Evolutionary conservation across 2,113 vertebrate genomes (phyloP), one percentile per base, ranked within the genome.

Genomic region (Amblyornis subalaris): DNA sequence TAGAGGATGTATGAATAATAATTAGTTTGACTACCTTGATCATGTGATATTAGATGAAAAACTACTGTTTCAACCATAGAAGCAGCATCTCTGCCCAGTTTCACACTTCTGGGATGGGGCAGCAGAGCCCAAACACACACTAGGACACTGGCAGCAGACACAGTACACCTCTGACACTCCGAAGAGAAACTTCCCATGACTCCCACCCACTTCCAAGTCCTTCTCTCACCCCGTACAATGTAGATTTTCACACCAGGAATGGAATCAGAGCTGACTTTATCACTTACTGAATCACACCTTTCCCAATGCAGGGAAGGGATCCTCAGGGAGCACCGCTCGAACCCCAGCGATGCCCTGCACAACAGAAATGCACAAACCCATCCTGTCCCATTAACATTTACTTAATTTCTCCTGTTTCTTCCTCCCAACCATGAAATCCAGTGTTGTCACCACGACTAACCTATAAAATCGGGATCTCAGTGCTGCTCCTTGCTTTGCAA

Each of bases 371-470:
- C 0, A 1, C 31, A 67, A 77, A 87, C 8, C 57, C 73, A 48
- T 62, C 73, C 38, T 29, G 57, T 61, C 77, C 61, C 57, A 65
- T 94, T 89, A 94, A 87, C 66, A 22, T 20, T 45, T 12, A 42
- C 77, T 81, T 79, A 35, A 82, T 91, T 94, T 76, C 89, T 87
- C 73, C 80, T 76, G 61, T 87, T 93, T 61, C 77, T 69, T 57
- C 62, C 53, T 42, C 13, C 40, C 66, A 67, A 4, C 93, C 80
- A 50, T 92, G 89, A 94, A 93, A 96, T 94, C 51, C n/a, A 40
- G 72, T 57, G 62, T 6, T 65, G 70, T 75, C 84, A 78, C 89
- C 45, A 23, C 74, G 86, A 94, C 89, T 51, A 81, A 94, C n/a
- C 90, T 95, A 78, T 36, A 71, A 78, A 90, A 90, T 94, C 2